Evolutionary conservation across 2,113 vertebrate species (phyloP), one percentile per base, ranked within the genome.

Genomic region (Tragelaphus scriptus): DNA sequence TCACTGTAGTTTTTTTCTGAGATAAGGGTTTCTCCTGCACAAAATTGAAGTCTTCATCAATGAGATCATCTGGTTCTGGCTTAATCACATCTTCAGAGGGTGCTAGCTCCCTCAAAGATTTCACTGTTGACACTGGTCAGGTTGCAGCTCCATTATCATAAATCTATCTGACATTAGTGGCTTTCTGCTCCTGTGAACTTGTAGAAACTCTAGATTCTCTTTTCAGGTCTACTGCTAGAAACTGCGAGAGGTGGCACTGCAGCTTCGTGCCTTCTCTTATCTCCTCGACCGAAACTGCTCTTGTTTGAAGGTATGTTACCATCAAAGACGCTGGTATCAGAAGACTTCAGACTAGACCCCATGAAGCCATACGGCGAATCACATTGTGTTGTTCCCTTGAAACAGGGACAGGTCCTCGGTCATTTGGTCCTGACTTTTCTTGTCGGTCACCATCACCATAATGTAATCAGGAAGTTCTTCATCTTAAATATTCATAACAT

Each of bases 371-470:
- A 99, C 98, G 59, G 99, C 99, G 98, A 99, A 99, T 97, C 99
- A 99, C 96, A 99, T 96, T 7, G 99, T 99, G 98, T 99, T 99
- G 98, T 99, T 99, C 98, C 99, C 99, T 32, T 99, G 99, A 96
- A 99, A 99, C 80, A 99, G 99, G 30, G 99, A 99, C 85, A 99
- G 99, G 96, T 99, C 99, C 68, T 99, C 99, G 56, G 99, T 99
- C 99, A 99, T 99, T 98, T 99, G 99, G 88, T 99, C 99, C 84
- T 99, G 99, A 94, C 99, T 99, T 99, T 99, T 99, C 99, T 99
- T 99, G 98, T 99, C 99, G 59, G 99, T 99, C 91, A 99, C 99
- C 99, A 99, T 99, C 96, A 99, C 99, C 99, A 99, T 99, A 89
- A 99, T 99, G 94, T 99, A 99, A 99, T 99, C 99, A 53, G 99